Conservation (phyloP, 2,113 vertebrate species). For the Calonectris borealis region DNA sequence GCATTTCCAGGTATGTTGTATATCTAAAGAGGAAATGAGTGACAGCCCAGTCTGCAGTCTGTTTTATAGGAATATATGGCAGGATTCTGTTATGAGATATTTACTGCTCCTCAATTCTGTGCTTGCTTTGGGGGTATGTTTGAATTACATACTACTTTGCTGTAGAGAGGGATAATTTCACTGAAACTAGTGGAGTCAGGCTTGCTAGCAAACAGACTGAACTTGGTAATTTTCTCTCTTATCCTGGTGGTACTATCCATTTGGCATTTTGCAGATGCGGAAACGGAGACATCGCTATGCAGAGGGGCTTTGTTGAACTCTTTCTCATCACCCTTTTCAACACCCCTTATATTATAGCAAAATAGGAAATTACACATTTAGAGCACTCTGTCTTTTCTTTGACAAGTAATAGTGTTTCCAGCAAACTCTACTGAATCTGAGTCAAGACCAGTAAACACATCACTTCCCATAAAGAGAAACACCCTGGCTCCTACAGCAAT, state of each 20-base stretch:
- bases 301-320: background rate
- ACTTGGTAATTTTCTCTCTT: conserved; percentile 18
- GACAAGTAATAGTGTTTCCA: background rate
- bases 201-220: background rate
- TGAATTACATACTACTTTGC: background rate
- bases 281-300: background rate
- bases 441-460: background rate
- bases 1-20: background rate
- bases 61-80: conserved; percentile 14
- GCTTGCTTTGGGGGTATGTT: background rate
- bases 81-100: conserved; percentile 25
- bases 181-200: background rate
- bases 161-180: conserved; percentile 26
- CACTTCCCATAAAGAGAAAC: background rate
- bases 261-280: conserved; percentile 4
- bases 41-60: background rate
- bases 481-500: background rate
- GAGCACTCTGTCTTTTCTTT: background rate
- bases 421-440: background rate
- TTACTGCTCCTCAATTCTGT: conserved; percentile 14
- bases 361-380: conserved; percentile 32
- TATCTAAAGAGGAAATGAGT: conserved; percentile 10
- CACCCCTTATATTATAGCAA: background rate
- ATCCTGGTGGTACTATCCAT: background rate
- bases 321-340: conserved; percentile 10